Evolutionary conservation across 1,140 invertebrate genomes (phyloP), one percentile per base, ranked within the genome.

Genomic region (Zaprionus kolodkinae): DNA sequence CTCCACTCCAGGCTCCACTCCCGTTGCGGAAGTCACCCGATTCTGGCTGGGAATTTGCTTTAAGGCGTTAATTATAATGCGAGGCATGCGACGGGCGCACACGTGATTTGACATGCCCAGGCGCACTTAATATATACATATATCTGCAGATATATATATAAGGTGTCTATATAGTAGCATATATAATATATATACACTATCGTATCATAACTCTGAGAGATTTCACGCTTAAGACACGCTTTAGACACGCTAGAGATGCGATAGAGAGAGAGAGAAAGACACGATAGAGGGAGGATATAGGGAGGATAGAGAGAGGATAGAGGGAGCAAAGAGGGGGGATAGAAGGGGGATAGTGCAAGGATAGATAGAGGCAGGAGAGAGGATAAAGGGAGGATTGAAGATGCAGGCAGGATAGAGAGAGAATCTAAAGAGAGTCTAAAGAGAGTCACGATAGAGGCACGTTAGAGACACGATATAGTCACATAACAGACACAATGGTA

Each of bases 31-130:
- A 60, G 68, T 62, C 52, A 27, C 50, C 13, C 48, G 27, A 9
- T 25, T 21, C 6, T 38, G 11, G 13, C 36, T 27, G 21, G 1
- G 40, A 17, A 30, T 40, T 69, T 38, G 70, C 71, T 83, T 74
- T 70, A 80, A 87, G 76, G 63, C 84, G 70, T 83, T 88, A 88
- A 87, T 88, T 88, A 75, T 78, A 80, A 79, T 69, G 72, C 76
- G 56, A 76, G 62, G 77, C 71, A 61, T 65, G 73, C 62, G 38
- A 65, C 35, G 17, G 9, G 17, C 45, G 10, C 9, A 56, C 48
- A 43, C 73, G 73, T 76, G 73, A 61, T 72, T 71, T 60, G 57
- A 54, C 64, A 75, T 71, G 54, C 52, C 36, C 61, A 36, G 25
- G 54, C 15, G 52, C 50, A 71, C 61, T 70, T 71, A 65, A 3